phyloP scores from a whole-genome alignment of 1,140 invertebrate species.

The Papilio polyxenes region DNA sequence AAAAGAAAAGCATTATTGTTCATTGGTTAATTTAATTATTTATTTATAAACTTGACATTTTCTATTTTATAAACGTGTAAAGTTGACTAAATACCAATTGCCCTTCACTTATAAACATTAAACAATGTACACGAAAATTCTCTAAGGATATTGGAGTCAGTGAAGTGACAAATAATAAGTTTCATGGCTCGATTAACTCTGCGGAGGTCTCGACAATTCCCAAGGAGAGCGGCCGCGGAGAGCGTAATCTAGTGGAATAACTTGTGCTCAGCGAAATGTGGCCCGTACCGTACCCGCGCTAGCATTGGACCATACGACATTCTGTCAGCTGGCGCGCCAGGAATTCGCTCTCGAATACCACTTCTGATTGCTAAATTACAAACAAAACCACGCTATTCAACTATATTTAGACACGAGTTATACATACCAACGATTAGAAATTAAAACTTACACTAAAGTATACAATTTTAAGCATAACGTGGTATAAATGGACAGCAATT shows the following conservation, averaged over 20 bases:
- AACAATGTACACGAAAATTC: slow-evolving; percentile 28
- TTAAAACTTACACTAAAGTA: not conserved
- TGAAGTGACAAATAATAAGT: slow-evolving; percentile 54
- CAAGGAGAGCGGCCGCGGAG: slow-evolving; percentile 38
- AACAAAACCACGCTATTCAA: not conserved
- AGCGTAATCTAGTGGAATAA: slow-evolving; percentile 55
- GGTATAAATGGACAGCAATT: not conserved
- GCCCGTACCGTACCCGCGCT: slow-evolving; percentile 9
- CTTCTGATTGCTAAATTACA: slow-evolving; percentile 27
- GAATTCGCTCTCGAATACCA: slow-evolving; percentile 19
- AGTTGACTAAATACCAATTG: not conserved
- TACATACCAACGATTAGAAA: not conserved
- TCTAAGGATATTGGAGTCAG: slow-evolving; percentile 36
- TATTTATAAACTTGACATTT: slow-evolving; percentile 7
- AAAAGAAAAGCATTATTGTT: not conserved
- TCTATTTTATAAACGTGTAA: not conserved
- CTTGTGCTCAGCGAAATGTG: slow-evolving; percentile 45
- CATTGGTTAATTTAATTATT: not conserved
- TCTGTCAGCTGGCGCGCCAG: slow-evolving; percentile 16
- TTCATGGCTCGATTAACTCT: slow-evolving; percentile 53
- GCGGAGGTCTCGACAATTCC: slow-evolving; percentile 32
- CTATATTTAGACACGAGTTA: slow-evolving; percentile 2
- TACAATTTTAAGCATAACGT: not conserved
- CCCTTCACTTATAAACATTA: not conserved
- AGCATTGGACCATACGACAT: slow-evolving; percentile 21